Evolutionary conservation across 30 jellyfish, hydroid and myxozoan species (phyloP), one percentile per base, ranked within the genome.

Genomic region (Aurelia coerulea): DNA sequence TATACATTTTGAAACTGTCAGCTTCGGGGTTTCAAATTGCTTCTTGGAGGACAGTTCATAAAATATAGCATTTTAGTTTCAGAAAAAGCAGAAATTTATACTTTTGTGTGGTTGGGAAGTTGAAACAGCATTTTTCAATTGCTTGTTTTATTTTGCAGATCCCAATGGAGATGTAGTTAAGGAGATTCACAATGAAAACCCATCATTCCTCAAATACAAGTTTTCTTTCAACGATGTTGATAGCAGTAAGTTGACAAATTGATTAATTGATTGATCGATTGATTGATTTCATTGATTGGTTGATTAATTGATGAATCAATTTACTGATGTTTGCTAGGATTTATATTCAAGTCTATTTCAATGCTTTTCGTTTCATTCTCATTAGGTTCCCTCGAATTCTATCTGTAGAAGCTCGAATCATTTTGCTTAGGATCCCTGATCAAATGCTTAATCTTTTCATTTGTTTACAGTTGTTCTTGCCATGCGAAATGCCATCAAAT

Each of bases 161-260:
- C 83, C 95, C 3, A 68, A 85, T 52, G 99, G 96, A 4, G 86
- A 83, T 32, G 99, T 94, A 29, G 97, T 88, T 29, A 93, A 85
- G 62, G 97, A 89, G 29, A 70, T 94, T 8, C 99, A 94, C 90
- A 94, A 94, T 65, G 92, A 95, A 37, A 97, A 94, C 81, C 97
- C 97, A 16, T 76, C 91, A 0, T 94, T 81, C 76, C 46, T 94
- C 52, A 89, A 85, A 79, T 94, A 94, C 80, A 94, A 94, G 70
- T 94, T 94, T 80, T 94, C 99, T 59, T 94, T 29, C 64, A 74
- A 74, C 17, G 86, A 85, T 53, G 97, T 86, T 49, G 97, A 89
- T 23, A 92, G 88, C 58, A 72, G 99, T 94, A 73, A 78, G 97
- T 69, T 17, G 19, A 15, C 0, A 3, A 33, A 4, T 60, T 46